Percentiles rank a stretch among this genome's conserved stretches.
Conservation (phyloP, 2,797 vertebrate species). For the Poeciliopsis paucimaculata region DNA sequence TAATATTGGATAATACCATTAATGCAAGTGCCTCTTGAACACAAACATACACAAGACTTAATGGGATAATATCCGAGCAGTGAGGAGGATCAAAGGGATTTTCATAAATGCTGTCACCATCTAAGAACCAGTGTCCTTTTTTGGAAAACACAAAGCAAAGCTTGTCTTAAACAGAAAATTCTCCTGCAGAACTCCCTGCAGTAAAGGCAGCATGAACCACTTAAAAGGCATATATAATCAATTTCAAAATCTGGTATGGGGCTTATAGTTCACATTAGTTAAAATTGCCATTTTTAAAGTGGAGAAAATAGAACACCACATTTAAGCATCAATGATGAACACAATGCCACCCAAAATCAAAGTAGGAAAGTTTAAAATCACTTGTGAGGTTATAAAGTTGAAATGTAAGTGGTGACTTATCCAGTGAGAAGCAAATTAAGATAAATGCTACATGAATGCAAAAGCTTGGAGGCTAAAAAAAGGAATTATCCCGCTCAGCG, state of each 20-base stretch:
- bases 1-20: slow-evolving; percentile 66
- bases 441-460: neutral
- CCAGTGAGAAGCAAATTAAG: neutral
- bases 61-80: slow-evolving; percentile 60
- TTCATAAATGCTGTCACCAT: slow-evolving; percentile 57
- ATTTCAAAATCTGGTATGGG: neutral
- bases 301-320: neutral
- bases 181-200: neutral
- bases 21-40: slow-evolving; percentile 58
- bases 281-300: slow-evolving; percentile 7
- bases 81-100: slow-evolving; percentile 44
- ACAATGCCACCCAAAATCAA: too few relatives aligned
- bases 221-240: neutral
- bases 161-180: slow-evolving; percentile 21
- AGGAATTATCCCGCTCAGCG: neutral
- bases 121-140: slow-evolving; percentile 43
- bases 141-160: slow-evolving; percentile 33
- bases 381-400: neutral
- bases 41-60: slow-evolving; percentile 65
- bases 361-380: neutral
- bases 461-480: neutral
- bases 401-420: neutral
- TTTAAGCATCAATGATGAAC: neutral
- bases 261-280: neutral
- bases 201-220: neutral